Evolutionary conservation across 1,140 invertebrate species (phyloP).

Genomic region (Drosophila sproati): DNA sequence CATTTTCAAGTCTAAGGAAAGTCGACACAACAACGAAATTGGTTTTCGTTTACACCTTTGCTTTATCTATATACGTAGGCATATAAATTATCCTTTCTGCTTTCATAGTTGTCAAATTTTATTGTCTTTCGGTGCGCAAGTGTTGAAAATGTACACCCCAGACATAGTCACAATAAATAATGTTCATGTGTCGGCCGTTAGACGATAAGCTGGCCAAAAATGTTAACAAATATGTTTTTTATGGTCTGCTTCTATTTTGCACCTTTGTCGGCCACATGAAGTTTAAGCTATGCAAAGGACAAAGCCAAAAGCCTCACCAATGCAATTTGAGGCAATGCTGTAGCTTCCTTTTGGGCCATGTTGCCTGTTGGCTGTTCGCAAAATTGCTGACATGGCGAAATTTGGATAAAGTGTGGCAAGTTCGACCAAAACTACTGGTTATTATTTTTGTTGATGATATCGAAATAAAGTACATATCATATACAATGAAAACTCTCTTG

Average conservation of each 20-base stretch:
- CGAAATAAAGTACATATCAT: background rate
- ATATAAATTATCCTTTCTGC: slow-evolving; percentile 41
- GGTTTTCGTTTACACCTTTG: slow-evolving; percentile 9
- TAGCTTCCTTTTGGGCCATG: slow-evolving; percentile 26
- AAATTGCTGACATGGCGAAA: slow-evolving; percentile 35
- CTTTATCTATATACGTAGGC: slow-evolving; percentile 1
- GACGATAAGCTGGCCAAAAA: slow-evolving; percentile 51
- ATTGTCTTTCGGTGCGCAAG: slow-evolving; percentile 47
- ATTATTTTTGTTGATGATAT: slow-evolving; percentile 9
- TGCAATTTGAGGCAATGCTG: slow-evolving; percentile 17
- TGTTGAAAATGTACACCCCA: slow-evolving; percentile 31
- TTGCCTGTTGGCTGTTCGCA: slow-evolving; percentile 26
- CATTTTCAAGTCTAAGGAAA: background rate
- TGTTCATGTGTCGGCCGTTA: slow-evolving; percentile 28
- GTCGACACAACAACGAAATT: slow-evolving; percentile 3
- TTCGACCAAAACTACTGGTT: slow-evolving; percentile 8
- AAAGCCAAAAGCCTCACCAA: slow-evolving; percentile 23
- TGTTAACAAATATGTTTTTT: slow-evolving; percentile 43
- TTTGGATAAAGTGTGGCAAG: background rate
- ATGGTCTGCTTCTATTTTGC: slow-evolving; percentile 26
- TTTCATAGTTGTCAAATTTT: slow-evolving; percentile 40
- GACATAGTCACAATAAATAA: slow-evolving; percentile 47
- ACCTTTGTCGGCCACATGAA: slow-evolving; percentile 31
- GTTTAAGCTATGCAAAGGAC: slow-evolving; percentile 28
- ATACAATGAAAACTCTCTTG: no score